phyloP scores from a whole-genome alignment of 2,888 invertebrate genomes.

The Labia minor region DNA sequence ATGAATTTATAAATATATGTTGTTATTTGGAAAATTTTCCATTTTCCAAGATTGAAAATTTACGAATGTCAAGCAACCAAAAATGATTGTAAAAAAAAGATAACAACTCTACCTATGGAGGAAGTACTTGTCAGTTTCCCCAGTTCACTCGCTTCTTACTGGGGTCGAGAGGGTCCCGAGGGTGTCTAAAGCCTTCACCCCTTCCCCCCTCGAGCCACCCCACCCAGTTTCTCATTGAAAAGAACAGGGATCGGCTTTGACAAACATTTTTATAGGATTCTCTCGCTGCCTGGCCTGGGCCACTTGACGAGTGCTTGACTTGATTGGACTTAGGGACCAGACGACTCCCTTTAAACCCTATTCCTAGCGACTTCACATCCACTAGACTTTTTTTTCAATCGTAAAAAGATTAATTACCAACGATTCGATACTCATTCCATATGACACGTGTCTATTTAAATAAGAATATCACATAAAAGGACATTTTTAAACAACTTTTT shows the following conservation, averaged over 20 bases:
- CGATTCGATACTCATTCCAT: neutral
- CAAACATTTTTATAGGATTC: conserved; percentile 13
- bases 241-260: neutral
- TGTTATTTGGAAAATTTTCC: too few species aligned
- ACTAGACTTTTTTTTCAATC: neutral
- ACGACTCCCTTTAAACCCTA: neutral
- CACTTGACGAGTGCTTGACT: conserved; percentile 13
- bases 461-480: too few species aligned
- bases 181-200: neutral
- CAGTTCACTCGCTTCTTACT: neutral
- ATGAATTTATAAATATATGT: too few species aligned
- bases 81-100: too few species aligned
- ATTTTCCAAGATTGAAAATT: too few species aligned
- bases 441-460: too few species aligned
- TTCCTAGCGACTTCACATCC: neutral
- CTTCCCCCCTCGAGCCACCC: neutral
- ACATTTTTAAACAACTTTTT: too few species aligned
- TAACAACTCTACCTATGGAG: neutral
- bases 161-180: conserved; percentile 6
- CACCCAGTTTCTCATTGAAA: neutral
- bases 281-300: neutral
- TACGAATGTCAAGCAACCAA: too few species aligned
- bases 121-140: neutral
- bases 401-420: neutral
- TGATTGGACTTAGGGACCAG: conserved; percentile 5